Evolutionary conservation across 2,888 invertebrate species (phyloP).

Genomic region (Agonum fuliginosum): DNA sequence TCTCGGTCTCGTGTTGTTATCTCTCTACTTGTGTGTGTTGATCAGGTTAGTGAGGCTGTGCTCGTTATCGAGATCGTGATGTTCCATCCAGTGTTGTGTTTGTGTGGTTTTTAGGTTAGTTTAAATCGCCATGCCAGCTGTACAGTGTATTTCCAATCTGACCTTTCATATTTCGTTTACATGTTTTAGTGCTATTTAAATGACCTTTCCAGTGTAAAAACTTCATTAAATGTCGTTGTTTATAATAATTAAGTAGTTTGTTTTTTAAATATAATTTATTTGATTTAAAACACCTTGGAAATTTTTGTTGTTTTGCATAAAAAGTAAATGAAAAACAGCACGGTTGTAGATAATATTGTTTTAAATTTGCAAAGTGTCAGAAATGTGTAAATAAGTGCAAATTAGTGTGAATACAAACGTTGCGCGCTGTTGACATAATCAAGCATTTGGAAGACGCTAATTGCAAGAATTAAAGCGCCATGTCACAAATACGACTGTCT

Average conservation of each 20-base stretch:
- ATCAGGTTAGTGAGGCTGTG: conserved; percentile 26
- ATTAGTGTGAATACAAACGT: conserved; percentile 13
- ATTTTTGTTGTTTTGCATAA: not conserved
- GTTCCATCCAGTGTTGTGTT: conserved; percentile 25
- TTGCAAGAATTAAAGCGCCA: conserved; percentile 27
- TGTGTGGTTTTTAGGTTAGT: conserved; percentile 44
- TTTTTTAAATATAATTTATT: not conserved
- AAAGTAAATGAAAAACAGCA: not conserved
- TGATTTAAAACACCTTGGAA: not conserved
- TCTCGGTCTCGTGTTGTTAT: not conserved
- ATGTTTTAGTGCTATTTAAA: not conserved
- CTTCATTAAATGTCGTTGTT: not conserved
- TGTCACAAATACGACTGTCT: not conserved
- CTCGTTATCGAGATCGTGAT: not conserved
- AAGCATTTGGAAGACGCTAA: conserved; percentile 35
- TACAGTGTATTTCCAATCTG: conserved; percentile 11
- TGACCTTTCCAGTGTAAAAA: not conserved
- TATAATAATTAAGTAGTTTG: no score
- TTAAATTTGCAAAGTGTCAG: not conserved
- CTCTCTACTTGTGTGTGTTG: not conserved
- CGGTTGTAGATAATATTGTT: not conserved
- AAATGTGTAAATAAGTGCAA: conserved; percentile 38
- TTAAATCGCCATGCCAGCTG: conserved; percentile 49
- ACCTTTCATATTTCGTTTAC: conserved; percentile 40
- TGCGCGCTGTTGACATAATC: conserved; percentile 18